Evolutionary conservation across 2,888 invertebrate species (phyloP), one percentile per base, ranked within the genome.

Genomic region (Pyralis farinalis): DNA sequence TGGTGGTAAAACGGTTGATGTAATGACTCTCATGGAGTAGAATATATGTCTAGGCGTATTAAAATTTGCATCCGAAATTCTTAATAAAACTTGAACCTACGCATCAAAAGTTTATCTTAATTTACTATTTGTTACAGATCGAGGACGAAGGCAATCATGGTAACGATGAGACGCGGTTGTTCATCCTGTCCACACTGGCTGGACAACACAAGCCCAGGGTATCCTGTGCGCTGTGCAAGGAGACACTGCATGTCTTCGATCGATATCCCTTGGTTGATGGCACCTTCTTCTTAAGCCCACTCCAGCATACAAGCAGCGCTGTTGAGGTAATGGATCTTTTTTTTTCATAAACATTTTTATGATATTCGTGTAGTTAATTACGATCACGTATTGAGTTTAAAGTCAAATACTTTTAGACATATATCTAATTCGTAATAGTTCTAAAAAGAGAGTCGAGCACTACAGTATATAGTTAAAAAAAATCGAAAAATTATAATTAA

Each of bases 101-200:
- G n/a, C n/a, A n/a, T n/a, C n/a, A n/a, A n/a, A n/a, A n/a, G n/a
- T n/a, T n/a, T n/a, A n/a, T n/a, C n/a, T n/a, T n/a, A n/a, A n/a
- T n/a, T n/a, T n/a, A n/a, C 12, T 1, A 5, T 29, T 35, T 35
- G 27, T 30, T 27, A 1, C 91, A 97, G 96, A 97, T 98, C 92
- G 98, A 99, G 88, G 98, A 99, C 75, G 98, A 99, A 77, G 98
- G 97, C 51, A 97, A 97, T 85, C 98, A 98, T 78, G 98, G 98
- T 64, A 98, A 98, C 85, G 99, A 99, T 77, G 99, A 99, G 77
- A 98, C 97, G 35, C 93, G 98, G 58, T 95, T 97, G 71, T 98
- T 98, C 91, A 96, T 99, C 63, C 91, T 99, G 72, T 97, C 98
- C 47, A 97, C 97, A 31, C 90, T 99, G 72, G 98, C 98, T 49